phyloP scores from a whole-genome alignment of 2,888 invertebrate species.

The Orthosia gracilis region DNA sequence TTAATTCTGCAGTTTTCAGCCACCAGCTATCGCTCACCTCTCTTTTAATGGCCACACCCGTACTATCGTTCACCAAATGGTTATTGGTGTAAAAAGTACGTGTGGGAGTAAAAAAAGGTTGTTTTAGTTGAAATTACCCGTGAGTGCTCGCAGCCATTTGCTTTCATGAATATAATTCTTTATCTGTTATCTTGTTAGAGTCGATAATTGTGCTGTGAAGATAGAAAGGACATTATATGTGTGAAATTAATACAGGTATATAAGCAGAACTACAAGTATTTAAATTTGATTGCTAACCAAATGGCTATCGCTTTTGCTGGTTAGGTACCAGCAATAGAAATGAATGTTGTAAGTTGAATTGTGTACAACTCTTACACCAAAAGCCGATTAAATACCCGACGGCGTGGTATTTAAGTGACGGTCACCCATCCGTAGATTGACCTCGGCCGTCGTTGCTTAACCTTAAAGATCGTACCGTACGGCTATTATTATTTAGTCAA shows the following conservation, averaged over 20 bases:
- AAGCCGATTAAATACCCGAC: no score
- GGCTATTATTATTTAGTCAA: no score
- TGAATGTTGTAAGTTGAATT: no score
- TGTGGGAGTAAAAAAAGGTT: constrained; percentile 51
- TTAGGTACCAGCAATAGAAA: no score
- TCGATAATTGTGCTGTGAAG: constrained; percentile 24
- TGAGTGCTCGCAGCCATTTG: constrained; percentile 48
- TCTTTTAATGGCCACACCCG: constrained; percentile 8
- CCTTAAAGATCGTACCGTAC: no score
- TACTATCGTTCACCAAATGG: constrained; percentile 61
- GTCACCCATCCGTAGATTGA: no score
- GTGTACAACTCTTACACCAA: no score
- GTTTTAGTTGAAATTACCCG: constrained; percentile 39
- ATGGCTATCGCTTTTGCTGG: background rate
- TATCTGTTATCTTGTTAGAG: constrained; percentile 47
- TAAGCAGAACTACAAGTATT: background rate
- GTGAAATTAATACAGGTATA: background rate
- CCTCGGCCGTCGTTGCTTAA: no score
- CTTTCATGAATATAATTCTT: constrained; percentile 55
- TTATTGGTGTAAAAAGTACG: constrained; percentile 62
- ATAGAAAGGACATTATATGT: constrained; percentile 1
- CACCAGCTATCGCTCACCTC: background rate
- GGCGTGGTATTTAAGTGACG: no score
- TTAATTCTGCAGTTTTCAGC: background rate
- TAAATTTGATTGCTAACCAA: background rate